Base-by-base conservation (phyloP, 2,888 invertebrate genomes). In the Netelia fuscicornis region DNA sequence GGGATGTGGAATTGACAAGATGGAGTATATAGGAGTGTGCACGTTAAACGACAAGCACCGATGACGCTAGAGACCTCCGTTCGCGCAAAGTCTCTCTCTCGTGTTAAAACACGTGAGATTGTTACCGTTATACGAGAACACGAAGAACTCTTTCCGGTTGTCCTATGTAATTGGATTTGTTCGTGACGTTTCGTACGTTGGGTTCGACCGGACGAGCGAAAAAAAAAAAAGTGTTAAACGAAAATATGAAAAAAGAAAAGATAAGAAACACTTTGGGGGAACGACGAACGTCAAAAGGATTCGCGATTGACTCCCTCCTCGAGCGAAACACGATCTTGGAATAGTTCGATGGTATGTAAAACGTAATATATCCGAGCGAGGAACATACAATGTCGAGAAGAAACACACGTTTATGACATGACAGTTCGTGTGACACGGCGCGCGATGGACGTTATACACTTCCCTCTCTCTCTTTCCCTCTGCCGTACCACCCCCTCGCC, bases 341-440 rank as follows among this genome's bases (percentile, higher is more conserved):
- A 42, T 37, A 58, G 30, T 30, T 58, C 48, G 54, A 20, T 23
- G 42, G 20, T 64, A 75, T 75, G 62, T 71, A 30, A 20, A 79
- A 78, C 58, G 76, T 60, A 37, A 78, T 23, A 48, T 25, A 48
- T 25, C 70, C 70, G 62, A 67, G 44, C 75, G 70, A 70, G 68
- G 68, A 74, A 65, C 54, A 68, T 77, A 70, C 62, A 75, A 71
- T 78, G 77, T 72, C 64, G 70, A 75, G 64, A 17, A 64, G 70
- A 37, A 64, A 81, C 82, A 70, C 85, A 87, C 84, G 84, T 88
- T 88, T 88, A 79, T 85, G 81, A 85, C 85, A 88, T 87, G 87
- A 87, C 87, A 87, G 86, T 88, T 87, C 86, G 85, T 86, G 84
- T 81, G 81, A 81, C 84, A 85, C 81, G 78, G 84, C 74, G 84